These are phyloP conservation scores for Ypsolopha scabrella DNA, from an alignment of 2,888 invertebrate genomes.

Conservation along the genomic window DNA sequence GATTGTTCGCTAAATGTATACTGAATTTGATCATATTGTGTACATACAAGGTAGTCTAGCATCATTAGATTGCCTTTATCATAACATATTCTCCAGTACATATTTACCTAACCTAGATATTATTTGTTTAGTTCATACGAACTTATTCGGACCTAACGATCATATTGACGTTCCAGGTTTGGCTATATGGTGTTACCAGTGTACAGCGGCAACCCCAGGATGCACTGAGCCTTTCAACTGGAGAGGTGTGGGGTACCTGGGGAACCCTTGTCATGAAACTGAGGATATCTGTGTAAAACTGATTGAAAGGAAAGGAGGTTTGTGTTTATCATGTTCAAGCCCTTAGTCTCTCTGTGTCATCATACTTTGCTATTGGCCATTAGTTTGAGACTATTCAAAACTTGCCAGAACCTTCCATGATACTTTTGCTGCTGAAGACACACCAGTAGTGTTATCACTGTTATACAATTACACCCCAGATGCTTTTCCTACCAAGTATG, in stretches of 20 bases:
- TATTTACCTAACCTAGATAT: background rate
- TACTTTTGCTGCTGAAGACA: too few relatives aligned
- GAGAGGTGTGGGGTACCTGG: conserved; percentile 78
- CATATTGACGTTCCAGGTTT: conserved; percentile 43
- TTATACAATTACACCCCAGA: too few relatives aligned
- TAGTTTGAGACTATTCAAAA: too few relatives aligned
- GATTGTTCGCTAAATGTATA: background rate
- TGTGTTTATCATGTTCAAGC: conserved; percentile 11
- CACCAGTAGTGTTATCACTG: too few relatives aligned
- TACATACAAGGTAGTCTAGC: background rate
- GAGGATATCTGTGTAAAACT: conserved; percentile 93
- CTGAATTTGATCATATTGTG: background rate
- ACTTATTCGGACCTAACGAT: too few relatives aligned
- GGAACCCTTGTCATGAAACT: conserved; percentile 83
- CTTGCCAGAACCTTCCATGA: too few relatives aligned
- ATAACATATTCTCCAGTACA: background rate
- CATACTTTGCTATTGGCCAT: too few relatives aligned
- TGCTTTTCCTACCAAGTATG: too few relatives aligned
- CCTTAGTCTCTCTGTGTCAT: too few relatives aligned
- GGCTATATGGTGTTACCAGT: conserved; percentile 88
- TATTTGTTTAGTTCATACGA: background rate
- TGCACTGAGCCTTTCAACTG: conserved; percentile 89
- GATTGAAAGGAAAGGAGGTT: conserved; percentile 87
- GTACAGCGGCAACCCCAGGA: conserved; percentile 90
- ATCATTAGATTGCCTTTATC: background rate